Evolutionary conservation across 2,797 vertebrate species (phyloP).

Genomic region (Tadarida brasiliensis): DNA sequence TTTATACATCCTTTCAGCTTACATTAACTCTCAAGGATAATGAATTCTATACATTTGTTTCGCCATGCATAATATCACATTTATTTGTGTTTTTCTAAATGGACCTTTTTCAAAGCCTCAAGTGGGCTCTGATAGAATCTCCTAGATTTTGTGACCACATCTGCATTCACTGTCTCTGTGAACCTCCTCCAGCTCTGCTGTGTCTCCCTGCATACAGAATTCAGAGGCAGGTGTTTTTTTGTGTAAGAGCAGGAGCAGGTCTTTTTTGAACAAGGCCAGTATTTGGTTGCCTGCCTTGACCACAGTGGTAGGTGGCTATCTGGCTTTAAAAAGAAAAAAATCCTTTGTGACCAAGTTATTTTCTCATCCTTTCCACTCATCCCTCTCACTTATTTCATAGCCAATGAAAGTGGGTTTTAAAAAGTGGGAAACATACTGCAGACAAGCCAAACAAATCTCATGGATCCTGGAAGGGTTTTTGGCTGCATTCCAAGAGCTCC

Average conservation of each 20-base stretch:
- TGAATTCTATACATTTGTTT: slow-evolving; percentile 73
- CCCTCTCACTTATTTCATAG: background rate
- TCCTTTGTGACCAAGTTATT: background rate
- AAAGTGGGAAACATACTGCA: slow-evolving; percentile 39
- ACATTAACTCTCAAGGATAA: slow-evolving; percentile 68
- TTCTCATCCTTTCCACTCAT: background rate
- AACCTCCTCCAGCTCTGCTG: background rate
- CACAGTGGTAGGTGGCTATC: background rate
- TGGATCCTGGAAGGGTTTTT: background rate
- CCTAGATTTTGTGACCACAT: slow-evolving; percentile 11
- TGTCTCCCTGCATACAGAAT: slow-evolving; percentile 29
- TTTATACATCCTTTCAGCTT: slow-evolving; percentile 75
- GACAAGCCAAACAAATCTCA: background rate
- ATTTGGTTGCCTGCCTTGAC: slow-evolving; percentile 43
- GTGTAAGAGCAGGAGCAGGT: background rate
- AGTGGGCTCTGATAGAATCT: slow-evolving; percentile 55
- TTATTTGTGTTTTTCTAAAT: slow-evolving; percentile 72
- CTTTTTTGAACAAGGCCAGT: slow-evolving; percentile 7
- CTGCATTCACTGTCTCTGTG: slow-evolving; percentile 32
- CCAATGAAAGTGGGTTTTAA: slow-evolving; percentile 20
- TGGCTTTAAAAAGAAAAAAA: slow-evolving; percentile 43
- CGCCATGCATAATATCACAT: slow-evolving; percentile 70
- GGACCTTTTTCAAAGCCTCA: slow-evolving; percentile 38
- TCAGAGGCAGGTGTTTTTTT: slow-evolving; percentile 20
- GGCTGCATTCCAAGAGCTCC: background rate